These are phyloP conservation scores for Neodiprion virginianus DNA, from an alignment of 1,140 invertebrate species.

Conservation along the genomic window DNA sequence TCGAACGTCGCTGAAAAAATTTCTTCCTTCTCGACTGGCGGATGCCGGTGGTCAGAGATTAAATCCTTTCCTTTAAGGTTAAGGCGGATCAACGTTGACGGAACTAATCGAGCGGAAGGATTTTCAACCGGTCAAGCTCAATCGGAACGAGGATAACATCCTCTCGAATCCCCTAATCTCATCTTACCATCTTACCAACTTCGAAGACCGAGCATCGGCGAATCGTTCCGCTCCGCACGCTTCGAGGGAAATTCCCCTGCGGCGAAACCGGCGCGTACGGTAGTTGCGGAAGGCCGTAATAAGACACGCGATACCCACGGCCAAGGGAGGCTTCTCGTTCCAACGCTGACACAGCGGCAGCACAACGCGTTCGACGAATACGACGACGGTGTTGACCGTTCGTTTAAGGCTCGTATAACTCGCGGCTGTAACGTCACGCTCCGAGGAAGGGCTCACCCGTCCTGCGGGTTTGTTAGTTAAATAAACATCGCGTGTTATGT, in stretches of 20 bases:
- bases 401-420: background rate
- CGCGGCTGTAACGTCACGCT: background rate
- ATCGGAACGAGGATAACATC: background rate
- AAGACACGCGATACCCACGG: too few relatives aligned
- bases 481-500: constrained; percentile 45
- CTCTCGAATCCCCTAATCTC: background rate
- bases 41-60: constrained; percentile 32
- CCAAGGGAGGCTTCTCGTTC: too few relatives aligned
- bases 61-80: constrained; percentile 30
- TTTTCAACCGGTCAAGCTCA: constrained; percentile 19
- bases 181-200: too few relatives aligned
- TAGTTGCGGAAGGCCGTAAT: too few relatives aligned
- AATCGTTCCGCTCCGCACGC: too few relatives aligned
- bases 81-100: constrained; percentile 47
- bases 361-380: too few relatives aligned
- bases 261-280: too few relatives aligned
- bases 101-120: constrained; percentile 43
- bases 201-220: too few relatives aligned
- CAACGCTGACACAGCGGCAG: too few relatives aligned
- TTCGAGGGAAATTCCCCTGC: too few relatives aligned
- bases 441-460: background rate
- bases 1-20: background rate
- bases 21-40: too few relatives aligned
- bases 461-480: constrained; percentile 51
- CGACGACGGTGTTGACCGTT: background rate